Conservation (phyloP, 2,797 vertebrate species). For the Alcedo quadribrachys region DNA sequence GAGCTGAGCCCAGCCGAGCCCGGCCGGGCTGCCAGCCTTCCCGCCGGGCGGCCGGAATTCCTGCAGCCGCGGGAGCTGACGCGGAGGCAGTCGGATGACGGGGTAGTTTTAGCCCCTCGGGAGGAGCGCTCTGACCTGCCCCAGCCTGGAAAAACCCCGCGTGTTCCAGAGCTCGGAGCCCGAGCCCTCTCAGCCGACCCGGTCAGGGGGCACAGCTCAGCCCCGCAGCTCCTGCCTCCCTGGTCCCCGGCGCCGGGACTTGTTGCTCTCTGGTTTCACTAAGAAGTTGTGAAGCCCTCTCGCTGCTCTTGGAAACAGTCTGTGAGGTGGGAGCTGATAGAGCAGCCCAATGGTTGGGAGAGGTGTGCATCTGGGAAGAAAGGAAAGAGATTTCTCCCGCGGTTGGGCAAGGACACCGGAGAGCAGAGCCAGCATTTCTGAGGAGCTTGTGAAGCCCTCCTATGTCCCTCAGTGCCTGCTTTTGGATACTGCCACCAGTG, state of each 20-base stretch:
- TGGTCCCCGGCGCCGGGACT: conserved; percentile 28
- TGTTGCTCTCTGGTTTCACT: conserved; percentile 9
- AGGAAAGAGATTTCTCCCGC: background rate
- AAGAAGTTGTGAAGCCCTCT: background rate
- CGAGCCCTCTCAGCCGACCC: background rate
- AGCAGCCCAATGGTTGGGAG: background rate
- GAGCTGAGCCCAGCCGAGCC: no score
- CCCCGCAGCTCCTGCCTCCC: background rate
- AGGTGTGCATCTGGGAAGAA: background rate
- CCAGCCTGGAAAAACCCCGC: background rate
- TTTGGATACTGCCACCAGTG: fast-evolving
- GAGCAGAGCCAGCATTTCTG: background rate
- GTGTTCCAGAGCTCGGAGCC: background rate
- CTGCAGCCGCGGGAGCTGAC: background rate
- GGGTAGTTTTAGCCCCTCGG: background rate
- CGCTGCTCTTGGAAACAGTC: background rate
- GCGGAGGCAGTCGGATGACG: background rate
- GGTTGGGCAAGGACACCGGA: fast-evolving
- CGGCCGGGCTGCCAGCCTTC: background rate
- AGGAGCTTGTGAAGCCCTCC: background rate
- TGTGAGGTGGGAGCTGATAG: background rate
- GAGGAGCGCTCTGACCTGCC: background rate
- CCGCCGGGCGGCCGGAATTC: background rate
- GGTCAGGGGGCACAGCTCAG: background rate
- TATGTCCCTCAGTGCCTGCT: background rate